Conservation (phyloP, 2,113 vertebrate genomes). For the Campylomormyrus numenius region DNA sequence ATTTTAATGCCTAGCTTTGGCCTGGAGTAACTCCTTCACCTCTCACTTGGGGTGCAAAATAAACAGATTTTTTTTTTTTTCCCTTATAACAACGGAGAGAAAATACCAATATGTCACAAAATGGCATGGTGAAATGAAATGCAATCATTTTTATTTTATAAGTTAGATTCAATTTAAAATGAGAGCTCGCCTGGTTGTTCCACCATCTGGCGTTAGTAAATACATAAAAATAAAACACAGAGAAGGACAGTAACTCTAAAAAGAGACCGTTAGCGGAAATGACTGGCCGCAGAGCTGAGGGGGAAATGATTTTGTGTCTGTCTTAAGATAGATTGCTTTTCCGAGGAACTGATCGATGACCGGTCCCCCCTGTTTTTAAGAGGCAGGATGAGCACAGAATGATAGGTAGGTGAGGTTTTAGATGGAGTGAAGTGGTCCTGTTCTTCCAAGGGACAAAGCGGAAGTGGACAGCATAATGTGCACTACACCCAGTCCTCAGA, state of each 20-base stretch:
- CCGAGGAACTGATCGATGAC: background rate
- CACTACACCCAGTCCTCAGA: no score
- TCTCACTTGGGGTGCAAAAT: background rate
- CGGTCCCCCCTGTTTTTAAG: background rate
- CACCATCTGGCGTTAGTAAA: background rate
- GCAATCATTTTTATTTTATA: background rate
- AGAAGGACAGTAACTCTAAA: background rate
- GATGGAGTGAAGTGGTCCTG: background rate
- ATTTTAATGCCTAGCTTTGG: background rate
- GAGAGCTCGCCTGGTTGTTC: background rate
- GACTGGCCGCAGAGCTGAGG: background rate
- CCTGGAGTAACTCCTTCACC: background rate
- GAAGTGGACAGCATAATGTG: no score
- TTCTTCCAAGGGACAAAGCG: background rate
- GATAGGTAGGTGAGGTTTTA: background rate
- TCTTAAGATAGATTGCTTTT: conserved; percentile 7
- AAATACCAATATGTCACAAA: background rate
- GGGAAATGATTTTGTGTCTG: background rate
- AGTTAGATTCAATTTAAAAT: background rate
- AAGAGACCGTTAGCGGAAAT: background rate
- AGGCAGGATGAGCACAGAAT: background rate
- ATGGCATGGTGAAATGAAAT: background rate
- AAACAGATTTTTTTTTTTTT: background rate
- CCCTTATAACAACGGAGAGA: background rate
- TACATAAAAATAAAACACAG: background rate